A percentile compares a stretch with the other conserved stretches of the same genome.
Conservation (phyloP, 1,140 invertebrate species). For the Neodiprion pinetum region DNA sequence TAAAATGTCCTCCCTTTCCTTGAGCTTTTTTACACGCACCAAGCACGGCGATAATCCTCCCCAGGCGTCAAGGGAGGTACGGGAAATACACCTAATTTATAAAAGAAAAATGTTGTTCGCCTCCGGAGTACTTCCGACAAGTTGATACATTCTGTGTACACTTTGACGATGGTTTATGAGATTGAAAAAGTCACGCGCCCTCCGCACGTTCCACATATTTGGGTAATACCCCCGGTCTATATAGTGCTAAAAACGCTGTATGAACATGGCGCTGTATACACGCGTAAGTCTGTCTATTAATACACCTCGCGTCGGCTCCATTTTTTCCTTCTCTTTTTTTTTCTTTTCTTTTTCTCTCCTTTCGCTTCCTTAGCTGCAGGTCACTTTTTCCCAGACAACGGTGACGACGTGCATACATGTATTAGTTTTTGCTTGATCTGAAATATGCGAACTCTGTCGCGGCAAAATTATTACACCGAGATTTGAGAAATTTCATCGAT, state of each 20-base stretch:
- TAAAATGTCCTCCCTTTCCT: background rate
- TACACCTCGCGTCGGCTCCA: background rate
- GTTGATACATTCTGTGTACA: constrained; percentile 5
- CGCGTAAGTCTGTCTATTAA: background rate
- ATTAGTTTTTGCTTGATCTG: too few species aligned
- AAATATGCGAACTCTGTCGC: too few species aligned
- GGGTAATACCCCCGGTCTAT: background rate
- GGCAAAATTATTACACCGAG: too few species aligned
- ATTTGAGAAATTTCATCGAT: background rate
- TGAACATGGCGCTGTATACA: background rate
- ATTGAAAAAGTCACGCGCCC: background rate
- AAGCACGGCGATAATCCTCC: too few species aligned
- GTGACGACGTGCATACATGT: background rate
- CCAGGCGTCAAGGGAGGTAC: too few species aligned
- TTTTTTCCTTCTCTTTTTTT: too few species aligned
- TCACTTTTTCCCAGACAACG: background rate
- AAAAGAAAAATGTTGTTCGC: background rate
- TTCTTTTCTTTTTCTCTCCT: background rate
- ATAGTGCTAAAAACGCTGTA: constrained; percentile 1
- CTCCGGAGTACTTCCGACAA: background rate
- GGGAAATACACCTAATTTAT: background rate
- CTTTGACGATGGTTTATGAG: background rate
- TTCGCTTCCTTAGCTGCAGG: background rate
- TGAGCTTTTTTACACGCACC: too few species aligned
- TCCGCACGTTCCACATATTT: background rate